Conservation (phyloP, 2,888 invertebrate genomes). For the Liopterus haemorrhoidalis region DNA sequence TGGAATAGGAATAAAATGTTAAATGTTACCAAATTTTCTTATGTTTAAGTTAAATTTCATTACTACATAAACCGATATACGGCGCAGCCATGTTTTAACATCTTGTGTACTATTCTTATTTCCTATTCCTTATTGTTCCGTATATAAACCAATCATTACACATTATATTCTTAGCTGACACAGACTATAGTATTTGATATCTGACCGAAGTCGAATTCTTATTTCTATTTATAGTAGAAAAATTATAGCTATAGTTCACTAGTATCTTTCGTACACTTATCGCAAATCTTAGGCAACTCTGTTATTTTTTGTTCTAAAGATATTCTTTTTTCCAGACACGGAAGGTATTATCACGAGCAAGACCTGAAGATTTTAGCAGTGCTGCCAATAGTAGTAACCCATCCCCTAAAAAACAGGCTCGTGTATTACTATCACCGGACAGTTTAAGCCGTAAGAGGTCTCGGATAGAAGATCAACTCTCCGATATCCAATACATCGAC, state of each 20-base stretch:
- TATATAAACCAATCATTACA: too few species aligned
- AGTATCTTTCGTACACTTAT: too few species aligned
- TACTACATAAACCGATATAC: too few species aligned
- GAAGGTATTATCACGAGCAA: slow-evolving; percentile 48
- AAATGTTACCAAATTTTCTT: too few species aligned
- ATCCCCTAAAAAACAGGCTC: slow-evolving; percentile 57
- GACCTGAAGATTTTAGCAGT: slow-evolving; percentile 53
- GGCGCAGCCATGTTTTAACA: too few species aligned
- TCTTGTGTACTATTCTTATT: too few species aligned
- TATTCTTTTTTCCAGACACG: slow-evolving; percentile 44
- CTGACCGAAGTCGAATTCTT: not conserved
- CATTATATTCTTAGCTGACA: not conserved
- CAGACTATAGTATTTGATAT: not conserved
- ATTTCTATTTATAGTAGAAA: not conserved
- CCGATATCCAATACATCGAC: slow-evolving; percentile 76
- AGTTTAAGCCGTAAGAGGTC: slow-evolving; percentile 57
- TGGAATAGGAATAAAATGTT: too few species aligned
- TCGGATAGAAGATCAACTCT: slow-evolving; percentile 70
- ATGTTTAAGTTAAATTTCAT: too few species aligned
- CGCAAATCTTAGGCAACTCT: too few species aligned
- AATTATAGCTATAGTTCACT: slow-evolving; percentile 13
- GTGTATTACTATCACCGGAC: slow-evolving; percentile 49
- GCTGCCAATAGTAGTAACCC: slow-evolving; percentile 53
- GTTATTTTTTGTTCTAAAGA: slow-evolving; percentile 8
- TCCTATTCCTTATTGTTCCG: too few species aligned